These are phyloP conservation scores for Mastacembelus armatus DNA, from an alignment of 2,797 vertebrate genomes.

Conservation along the genomic window DNA sequence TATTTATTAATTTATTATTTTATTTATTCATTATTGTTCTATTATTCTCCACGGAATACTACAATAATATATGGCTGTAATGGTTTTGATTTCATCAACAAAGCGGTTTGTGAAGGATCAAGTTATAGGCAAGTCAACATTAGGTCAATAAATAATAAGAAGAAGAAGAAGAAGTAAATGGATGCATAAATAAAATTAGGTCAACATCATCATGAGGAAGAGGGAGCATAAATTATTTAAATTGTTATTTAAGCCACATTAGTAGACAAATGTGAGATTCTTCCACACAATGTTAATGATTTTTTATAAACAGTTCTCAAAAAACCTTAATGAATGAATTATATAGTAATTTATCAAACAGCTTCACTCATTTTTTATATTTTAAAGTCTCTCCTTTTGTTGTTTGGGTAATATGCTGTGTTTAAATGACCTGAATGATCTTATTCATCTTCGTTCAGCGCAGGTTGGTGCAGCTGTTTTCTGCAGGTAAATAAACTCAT, in stretches of 20 bases:
- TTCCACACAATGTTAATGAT: conserved; percentile 26
- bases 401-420: no score
- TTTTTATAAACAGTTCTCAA: conserved; percentile 17
- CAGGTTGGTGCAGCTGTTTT: background rate
- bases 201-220: conserved; percentile 49
- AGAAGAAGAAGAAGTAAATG: conserved; percentile 22
- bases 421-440: no score
- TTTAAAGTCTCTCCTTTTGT: no score
- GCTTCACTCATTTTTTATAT: no score
- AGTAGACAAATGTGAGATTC: conserved; percentile 25
- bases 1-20: no score
- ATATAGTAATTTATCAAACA: background rate
- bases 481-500: background rate
- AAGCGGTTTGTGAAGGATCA: no score
- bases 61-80: background rate
- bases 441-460: background rate
- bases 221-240: conserved; percentile 42
- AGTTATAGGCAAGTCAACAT: no score
- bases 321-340: background rate
- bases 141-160: no score
- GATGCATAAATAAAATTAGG: conserved; percentile 48
- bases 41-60: conserved; percentile 11
- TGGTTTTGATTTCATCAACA: conserved; percentile 17
- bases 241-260: conserved; percentile 58
- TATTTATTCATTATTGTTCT: background rate